phyloP scores from a whole-genome alignment of 2,888 invertebrate genomes.

The Phymatocera aterrima region DNA sequence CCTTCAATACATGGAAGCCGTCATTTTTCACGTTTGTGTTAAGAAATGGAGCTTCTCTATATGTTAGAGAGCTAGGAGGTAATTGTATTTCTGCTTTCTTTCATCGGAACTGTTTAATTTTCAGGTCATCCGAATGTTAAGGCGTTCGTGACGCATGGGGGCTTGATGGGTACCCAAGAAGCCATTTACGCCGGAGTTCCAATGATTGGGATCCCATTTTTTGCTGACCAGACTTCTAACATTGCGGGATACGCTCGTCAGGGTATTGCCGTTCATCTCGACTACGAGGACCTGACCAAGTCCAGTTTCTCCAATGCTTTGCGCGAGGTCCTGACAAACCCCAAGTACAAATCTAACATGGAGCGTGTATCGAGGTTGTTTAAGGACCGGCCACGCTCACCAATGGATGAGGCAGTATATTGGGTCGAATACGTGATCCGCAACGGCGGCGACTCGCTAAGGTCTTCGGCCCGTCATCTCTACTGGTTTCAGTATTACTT shows the following conservation, averaged over 20 bases:
- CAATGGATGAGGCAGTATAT: conserved; percentile 53
- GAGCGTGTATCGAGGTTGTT: conserved; percentile 50
- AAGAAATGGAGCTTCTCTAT: too few species aligned
- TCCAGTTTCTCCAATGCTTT: conserved; percentile 71
- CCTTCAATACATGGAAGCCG: too few species aligned
- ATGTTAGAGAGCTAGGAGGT: not conserved
- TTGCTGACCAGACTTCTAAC: conserved; percentile 76
- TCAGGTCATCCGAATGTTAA: conserved; percentile 77
- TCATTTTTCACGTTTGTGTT: too few species aligned
- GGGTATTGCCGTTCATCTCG: conserved; percentile 72
- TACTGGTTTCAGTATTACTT: conserved; percentile 52
- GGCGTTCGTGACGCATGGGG: conserved; percentile 79
- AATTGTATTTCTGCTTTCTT: too few species aligned
- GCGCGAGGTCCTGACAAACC: conserved; percentile 69
- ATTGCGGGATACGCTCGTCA: conserved; percentile 72
- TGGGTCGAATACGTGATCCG: conserved; percentile 55
- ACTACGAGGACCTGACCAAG: conserved; percentile 71
- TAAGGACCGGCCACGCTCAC: conserved; percentile 51
- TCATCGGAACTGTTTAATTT: conserved; percentile 46
- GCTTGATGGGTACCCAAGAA: conserved; percentile 78
- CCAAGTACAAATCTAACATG: conserved; percentile 58
- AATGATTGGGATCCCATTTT: conserved; percentile 76
- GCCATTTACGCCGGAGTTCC: conserved; percentile 76
- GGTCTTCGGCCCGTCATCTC: conserved; percentile 48
- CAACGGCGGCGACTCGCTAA: conserved; percentile 50